Evolutionary conservation across 2,888 invertebrate genomes (phyloP), one percentile per base, ranked within the genome.

Genomic region (Camptogramma bilineatum): DNA sequence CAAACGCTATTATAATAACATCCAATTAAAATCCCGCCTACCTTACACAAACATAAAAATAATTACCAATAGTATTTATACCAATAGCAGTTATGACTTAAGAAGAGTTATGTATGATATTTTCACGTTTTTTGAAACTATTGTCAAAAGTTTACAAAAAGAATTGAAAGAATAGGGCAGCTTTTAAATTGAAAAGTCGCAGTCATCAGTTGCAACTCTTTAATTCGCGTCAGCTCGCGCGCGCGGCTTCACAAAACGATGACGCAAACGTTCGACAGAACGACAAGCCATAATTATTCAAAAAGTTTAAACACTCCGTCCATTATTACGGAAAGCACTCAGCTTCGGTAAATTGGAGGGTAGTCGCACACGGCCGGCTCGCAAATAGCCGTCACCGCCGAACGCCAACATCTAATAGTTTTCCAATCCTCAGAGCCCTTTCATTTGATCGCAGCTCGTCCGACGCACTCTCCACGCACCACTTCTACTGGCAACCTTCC

Each of bases 361-460:
- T 69, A 57, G 73, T 64, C 54, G 52, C 50, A 31, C 55, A 51
- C 69, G 66, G 59, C 62, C 56, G 58, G 57, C 39, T 64, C 53
- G 61, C 61, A 52, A 65, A 63, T 55, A 64, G 52, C 51, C 52
- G 34, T n/a, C n/a, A n/a, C 24, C 48, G 66, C 42, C 42, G 42
- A 10, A 13, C 42, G 47, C 34, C 53, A 17, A 59, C 72, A 73
- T 70, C 64, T 71, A 72, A 75, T 76, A 75, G 77, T 79, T 77
- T 76, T 74, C 72, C 78, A 69, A 78, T 77, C 71, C 70, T 72
- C 64, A 55, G 62, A 64, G 68, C 71, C 69, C 70, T 75, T 72
- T 74, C 73, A 76, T 79, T 75, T 73, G 70, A 79, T 78, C 73
- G 73, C 70, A 19, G 28, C 19, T 61, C 8, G 16, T 9, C 28